These are phyloP conservation scores for Pampus argenteus DNA, from an alignment of 2,797 vertebrate genomes.

Conservation along the genomic window DNA sequence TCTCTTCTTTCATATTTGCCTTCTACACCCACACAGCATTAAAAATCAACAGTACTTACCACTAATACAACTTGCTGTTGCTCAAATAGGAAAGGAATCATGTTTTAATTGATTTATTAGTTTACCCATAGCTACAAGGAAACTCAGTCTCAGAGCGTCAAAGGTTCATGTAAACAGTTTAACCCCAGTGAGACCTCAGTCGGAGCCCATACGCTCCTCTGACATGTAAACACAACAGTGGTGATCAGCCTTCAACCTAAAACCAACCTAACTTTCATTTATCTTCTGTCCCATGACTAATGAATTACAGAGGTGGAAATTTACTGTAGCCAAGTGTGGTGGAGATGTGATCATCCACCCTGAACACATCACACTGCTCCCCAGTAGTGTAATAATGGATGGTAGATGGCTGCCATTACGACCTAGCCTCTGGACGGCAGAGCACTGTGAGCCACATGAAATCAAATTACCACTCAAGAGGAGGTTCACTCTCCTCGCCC, in stretches of 20 bases:
- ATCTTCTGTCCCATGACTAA: slow-evolving; percentile 59
- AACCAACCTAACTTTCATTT: slow-evolving; percentile 45
- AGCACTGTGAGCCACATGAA: slow-evolving; percentile 75
- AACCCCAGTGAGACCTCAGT: slow-evolving; percentile 17
- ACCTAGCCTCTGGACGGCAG: slow-evolving; percentile 64
- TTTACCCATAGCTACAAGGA: neutral
- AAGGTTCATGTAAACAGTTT: slow-evolving; percentile 50
- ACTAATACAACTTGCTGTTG: neutral
- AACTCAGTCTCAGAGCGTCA: slow-evolving; percentile 20
- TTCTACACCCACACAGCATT: no score
- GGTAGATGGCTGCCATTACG: slow-evolving; percentile 73
- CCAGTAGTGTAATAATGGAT: slow-evolving; percentile 71
- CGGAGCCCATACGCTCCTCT: neutral
- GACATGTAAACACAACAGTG: slow-evolving; percentile 21
- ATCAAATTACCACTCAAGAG: slow-evolving; percentile 80
- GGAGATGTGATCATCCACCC: slow-evolving; percentile 74
- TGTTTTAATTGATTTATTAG: slow-evolving; percentile 47
- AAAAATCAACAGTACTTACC: no score
- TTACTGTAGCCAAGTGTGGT: slow-evolving; percentile 58
- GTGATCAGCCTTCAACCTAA: slow-evolving; percentile 36
- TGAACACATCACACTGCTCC: slow-evolving; percentile 66
- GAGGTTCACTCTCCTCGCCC: slow-evolving; percentile 56
- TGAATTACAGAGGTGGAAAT: slow-evolving; percentile 69
- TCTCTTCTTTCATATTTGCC: no score
- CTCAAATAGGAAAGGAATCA: slow-evolving; percentile 3